Percentiles rank a stretch among this genome's conserved stretches.
Conservation (phyloP, 2,113 vertebrate genomes). For the Hydrolagus affinis region DNA sequence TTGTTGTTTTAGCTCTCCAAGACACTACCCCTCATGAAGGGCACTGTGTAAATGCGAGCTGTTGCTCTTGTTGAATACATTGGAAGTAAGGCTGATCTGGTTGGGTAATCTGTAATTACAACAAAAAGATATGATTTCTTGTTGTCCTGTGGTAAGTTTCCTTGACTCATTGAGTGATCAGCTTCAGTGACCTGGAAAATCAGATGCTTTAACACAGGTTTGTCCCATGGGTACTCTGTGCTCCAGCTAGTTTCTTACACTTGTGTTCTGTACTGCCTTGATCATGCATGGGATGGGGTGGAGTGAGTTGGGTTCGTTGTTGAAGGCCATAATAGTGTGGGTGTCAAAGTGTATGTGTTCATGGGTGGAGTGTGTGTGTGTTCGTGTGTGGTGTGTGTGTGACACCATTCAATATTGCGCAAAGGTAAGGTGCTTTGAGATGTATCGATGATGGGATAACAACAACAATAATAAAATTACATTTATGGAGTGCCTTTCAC, state of each 20-base stretch:
- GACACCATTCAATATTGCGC: too few species aligned
- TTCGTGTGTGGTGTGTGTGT: too few species aligned
- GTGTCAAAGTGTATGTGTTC: too few species aligned
- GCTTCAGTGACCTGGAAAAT: slow-evolving; percentile 30
- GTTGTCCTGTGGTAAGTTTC: not conserved
- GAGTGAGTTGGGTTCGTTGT: not conserved
- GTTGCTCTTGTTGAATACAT: not conserved
- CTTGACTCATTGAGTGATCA: not conserved
- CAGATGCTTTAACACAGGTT: not conserved
- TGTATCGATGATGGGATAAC: too few species aligned
- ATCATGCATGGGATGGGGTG: not conserved
- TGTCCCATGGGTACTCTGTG: not conserved
- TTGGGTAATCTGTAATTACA: slow-evolving; percentile 19
- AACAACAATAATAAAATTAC: too few species aligned
- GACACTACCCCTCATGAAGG: too few species aligned
- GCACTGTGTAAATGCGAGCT: too few species aligned
- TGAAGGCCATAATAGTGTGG: too few species aligned
- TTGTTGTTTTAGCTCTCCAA: too few species aligned
- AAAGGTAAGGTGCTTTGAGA: too few species aligned
- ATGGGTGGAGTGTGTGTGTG: too few species aligned
- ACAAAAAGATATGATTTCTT: slow-evolving; percentile 8
- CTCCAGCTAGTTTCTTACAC: slow-evolving; percentile 3
- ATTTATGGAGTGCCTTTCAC: too few species aligned
- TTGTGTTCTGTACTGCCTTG: not conserved
- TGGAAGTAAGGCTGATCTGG: not conserved